Base-by-base conservation (phyloP, 30 jellyfish, hydroid and myxozoan species). In the Sanderia malayensis region DNA sequence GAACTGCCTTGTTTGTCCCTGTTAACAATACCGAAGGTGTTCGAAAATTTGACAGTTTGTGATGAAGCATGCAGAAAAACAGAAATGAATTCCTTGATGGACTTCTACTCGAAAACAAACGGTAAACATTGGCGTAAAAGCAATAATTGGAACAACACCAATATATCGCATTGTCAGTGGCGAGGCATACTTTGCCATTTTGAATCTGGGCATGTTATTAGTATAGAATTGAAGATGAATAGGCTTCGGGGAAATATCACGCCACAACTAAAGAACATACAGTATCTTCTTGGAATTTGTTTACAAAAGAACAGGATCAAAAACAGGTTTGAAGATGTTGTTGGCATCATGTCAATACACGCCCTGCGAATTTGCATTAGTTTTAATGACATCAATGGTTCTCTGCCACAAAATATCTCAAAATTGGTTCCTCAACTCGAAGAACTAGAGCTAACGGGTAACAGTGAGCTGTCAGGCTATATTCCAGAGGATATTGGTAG, bases 371-470 rank as follows among this genome's bases (percentile, higher is more conserved):
- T 79, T 2, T 24, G 67, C 31, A 17, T 79, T 2, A 83, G 77
- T 4, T 63, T 44, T 58, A 37, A 32, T 52, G 23, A 67, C 9
- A 58, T 79, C 13, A 21, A 17, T 21, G 90, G 90, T 1, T 4
- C 44, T 13, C 6, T 79, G 19, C 90, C 82, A 4, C 6, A 19
- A 6, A 32, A 28, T 18, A 7, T 67, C 27, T 21, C 70, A 1
- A 19, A 21, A 3, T 4, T 9, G 26, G 7, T 67, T 2, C 82
- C 82, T 1, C 59, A 47, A 2, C 70, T 79, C 15, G 45, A 66
- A 33, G 67, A 79, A 60, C 20, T 79, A 22, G 83, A 79, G 77
- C 68, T 79, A 30, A 45, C 71, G 44, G 90, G 90, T 2, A 65
- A 31, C 49, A 31, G 27, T 53, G 23, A 22, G 19, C 58, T 79